phyloP scores from a whole-genome alignment of 2,797 vertebrate genomes.

The Galaxias olidus region DNA sequence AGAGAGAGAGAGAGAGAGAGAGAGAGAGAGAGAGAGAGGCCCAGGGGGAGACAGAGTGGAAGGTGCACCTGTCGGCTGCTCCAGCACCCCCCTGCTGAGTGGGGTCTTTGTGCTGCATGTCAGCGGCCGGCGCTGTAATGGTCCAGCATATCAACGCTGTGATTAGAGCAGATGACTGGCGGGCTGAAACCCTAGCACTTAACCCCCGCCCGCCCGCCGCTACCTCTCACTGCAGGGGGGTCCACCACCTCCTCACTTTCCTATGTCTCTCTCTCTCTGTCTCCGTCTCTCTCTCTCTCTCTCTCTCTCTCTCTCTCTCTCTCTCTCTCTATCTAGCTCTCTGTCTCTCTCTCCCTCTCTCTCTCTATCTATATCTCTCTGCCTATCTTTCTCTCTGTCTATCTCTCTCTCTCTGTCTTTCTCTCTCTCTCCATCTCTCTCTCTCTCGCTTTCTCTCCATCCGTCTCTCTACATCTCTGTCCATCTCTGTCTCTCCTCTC shows the following conservation, averaged over 20 bases:
- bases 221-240: conserved; percentile 71
- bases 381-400: conserved; percentile 54
- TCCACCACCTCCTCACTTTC: conserved; percentile 30
- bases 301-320: conserved; percentile 36
- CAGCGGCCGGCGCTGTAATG: conserved; percentile 75
- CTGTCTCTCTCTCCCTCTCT: conserved; percentile 12
- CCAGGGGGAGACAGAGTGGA: conserved; percentile 62
- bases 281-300: conserved; percentile 57
- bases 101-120: conserved; percentile 78
- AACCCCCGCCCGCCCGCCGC: conserved; percentile 78
- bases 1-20: conserved; percentile 44
- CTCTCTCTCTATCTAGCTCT: conserved; percentile 25
- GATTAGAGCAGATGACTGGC: conserved; percentile 74
- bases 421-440: not conserved
- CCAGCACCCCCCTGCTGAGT: conserved; percentile 80
- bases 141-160: conserved; percentile 75
- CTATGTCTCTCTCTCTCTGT: too few relatives aligned
- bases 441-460: too few relatives aligned
- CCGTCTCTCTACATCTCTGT: too few relatives aligned
- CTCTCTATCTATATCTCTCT: conserved; percentile 57
- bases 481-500: too few relatives aligned
- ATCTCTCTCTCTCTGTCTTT: conserved; percentile 26
- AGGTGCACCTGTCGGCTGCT: conserved; percentile 72
- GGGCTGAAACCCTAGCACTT: conserved; percentile 85
- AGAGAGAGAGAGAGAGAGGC: conserved; percentile 60